Evolutionary conservation across 2,797 vertebrate genomes (phyloP), one percentile per base, ranked within the genome.

Genomic region (Hemibagrus guttatus): DNA sequence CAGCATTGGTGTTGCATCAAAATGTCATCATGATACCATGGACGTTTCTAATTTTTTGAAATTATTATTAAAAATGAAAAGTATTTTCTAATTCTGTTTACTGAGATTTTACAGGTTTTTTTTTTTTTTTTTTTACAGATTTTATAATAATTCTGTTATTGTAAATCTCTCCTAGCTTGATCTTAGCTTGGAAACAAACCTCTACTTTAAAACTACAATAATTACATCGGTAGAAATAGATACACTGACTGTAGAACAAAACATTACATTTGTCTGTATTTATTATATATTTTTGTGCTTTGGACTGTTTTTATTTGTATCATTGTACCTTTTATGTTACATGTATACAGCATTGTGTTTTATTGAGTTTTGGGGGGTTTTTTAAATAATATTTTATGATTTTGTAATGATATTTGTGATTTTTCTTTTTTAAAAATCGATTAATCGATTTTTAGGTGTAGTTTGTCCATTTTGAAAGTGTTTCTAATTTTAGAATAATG

Each of bases 301-400:
- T 75, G 61, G 76, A 39, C 9, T 58, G 35, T 72, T 86, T 83
- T 66, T 19, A 9, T 72, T 79, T 82, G 21, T 63, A 63, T 66
- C 4, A 49, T 17, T 56, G 26, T 81, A 81, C 35, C 19, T 26
- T 49, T 59, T 39, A 26, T 81, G 21, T 83, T 76, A 63, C 52
- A 35, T 28, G 9, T 68, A 19, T 72, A 39, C 23, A n/a, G 23
- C 58, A 21, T 28, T 76, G 17, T 26, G 11, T 63, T 58, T 21
- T n/a, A 68, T 49, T 58, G 4, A 8, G 7, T 49, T 8, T 49
- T 56, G 12, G 1, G 6, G 39, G 3, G 46, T 28, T 56, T 5
- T 63, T 6, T 23, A 21, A 21, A 26, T 35, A 2, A 69, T 28
- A 39, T 39, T 39, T 39, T 39, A 39, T 39, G 35, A 76, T 79